Conservation (phyloP, 2,888 invertebrate species). For the Bibio marci region DNA sequence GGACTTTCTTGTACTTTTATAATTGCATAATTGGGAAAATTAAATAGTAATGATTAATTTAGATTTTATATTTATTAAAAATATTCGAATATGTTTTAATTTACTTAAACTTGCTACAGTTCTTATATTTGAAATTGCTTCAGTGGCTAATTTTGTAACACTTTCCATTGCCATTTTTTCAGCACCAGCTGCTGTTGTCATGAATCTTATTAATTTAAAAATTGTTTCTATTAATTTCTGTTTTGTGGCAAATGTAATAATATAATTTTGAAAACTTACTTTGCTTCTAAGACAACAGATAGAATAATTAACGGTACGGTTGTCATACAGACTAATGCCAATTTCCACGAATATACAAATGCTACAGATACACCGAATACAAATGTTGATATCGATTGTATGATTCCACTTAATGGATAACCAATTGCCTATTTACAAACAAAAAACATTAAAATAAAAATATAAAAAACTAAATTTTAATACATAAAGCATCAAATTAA, state of each 20-base stretch:
- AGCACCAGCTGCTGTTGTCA: constrained; percentile 38
- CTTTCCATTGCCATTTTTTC: constrained; percentile 47
- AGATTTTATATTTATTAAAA: background rate
- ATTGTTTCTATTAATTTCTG: background rate
- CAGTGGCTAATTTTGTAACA: constrained; percentile 54
- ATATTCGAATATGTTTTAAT: background rate
- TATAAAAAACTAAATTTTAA: no score
- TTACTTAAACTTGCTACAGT: constrained; percentile 45
- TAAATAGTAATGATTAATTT: no score
- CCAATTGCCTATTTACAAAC: constrained; percentile 50
- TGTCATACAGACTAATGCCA: constrained; percentile 47
- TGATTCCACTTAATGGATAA: constrained; percentile 45
- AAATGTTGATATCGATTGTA: constrained; percentile 49
- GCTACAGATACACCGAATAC: constrained; percentile 42
- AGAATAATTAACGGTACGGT: constrained; percentile 52
- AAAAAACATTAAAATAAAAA: constrained; percentile 18
- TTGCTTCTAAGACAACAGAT: constrained; percentile 47
- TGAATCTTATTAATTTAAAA: constrained; percentile 24
- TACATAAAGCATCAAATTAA: background rate
- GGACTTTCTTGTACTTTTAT: constrained; percentile 37
- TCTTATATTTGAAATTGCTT: constrained; percentile 54
- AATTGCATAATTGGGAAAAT: no score
- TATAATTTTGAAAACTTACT: constrained; percentile 16
- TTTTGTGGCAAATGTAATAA: background rate
- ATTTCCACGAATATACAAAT: constrained; percentile 49